Evolutionary conservation across 2,888 invertebrate species (phyloP), one percentile per base, ranked within the genome.

Genomic region (Acleris emargana): DNA sequence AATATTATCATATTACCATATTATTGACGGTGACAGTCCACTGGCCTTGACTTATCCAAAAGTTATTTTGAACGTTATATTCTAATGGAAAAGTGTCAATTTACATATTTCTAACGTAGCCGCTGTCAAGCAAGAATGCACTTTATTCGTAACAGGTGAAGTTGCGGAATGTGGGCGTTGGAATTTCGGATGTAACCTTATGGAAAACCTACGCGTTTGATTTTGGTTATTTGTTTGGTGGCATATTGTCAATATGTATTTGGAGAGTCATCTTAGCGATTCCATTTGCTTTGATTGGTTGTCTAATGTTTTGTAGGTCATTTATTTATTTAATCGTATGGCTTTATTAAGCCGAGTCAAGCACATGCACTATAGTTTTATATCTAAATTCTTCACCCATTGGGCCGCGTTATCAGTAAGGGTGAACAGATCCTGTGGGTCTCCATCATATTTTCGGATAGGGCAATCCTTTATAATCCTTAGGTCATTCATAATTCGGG

Each of bases 181-280:
- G 67, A 68, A 72, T 74, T 73, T 75, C 60, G 69, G 71, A 75
- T 67, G 64, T 70, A 73, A 76, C 75, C 73, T 76, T 76, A 75
- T 45, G 58, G 61, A 28, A 71, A 69, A 57, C 71, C 71, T 73
- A 73, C 74, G 73, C 70, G 67, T 54, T 69, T 73, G 72, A 71
- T 64, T 72, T 67, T 68, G 73, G 72, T 73, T 79, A 75, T 73
- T 76, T 76, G 66, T 52, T 62, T 68, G 62, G 72, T 22, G 20
- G 18, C 42, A 54, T 42, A 18, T 38, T 22, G 54, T 20, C 20
- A 16, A 42, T 42, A 16, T 54, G n/a, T n/a, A 22, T 22, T 45
- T 45, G 45, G 17, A 43, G 43, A 45, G 17, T 17, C 38, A 11
- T 38, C 38, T 13, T 2, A 38, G 38, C 38, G 13, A 3, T 13